These are phyloP conservation scores for Babyrousa celebensis DNA, from an alignment of 2,797 vertebrate species.

Conservation along the genomic window DNA sequence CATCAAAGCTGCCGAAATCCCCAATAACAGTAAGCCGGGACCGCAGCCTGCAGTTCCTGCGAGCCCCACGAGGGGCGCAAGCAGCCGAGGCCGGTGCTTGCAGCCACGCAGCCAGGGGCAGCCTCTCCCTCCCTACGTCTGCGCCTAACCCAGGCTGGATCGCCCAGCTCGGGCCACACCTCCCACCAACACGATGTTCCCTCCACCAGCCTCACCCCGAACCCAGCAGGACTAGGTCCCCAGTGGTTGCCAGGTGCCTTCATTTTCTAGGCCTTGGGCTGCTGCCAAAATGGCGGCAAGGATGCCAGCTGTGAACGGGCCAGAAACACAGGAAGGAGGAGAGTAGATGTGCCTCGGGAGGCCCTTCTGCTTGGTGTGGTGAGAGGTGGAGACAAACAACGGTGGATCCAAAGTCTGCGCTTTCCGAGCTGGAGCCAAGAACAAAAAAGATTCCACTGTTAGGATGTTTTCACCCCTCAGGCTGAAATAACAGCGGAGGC, in stretches of 20 bases:
- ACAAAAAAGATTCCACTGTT: conserved; percentile 83
- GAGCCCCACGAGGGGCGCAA: conserved; percentile 65
- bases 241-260: not conserved
- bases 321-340: not conserved
- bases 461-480: conserved; percentile 79
- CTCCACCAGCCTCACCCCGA: not conserved
- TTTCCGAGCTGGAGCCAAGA: conserved; percentile 76
- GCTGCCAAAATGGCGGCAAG: conserved; percentile 15
- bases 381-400: conserved; percentile 76
- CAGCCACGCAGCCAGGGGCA: not conserved
- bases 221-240: not conserved
- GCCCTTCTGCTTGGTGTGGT: conserved; percentile 43
- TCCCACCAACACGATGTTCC: not conserved
- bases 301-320: conserved; percentile 32
- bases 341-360: not conserved
- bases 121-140: too few relatives aligned
- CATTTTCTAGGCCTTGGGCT: not conserved
- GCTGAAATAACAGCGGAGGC: conserved; percentile 81
- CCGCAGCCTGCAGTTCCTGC: conserved; percentile 43
- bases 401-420: conserved; percentile 77
- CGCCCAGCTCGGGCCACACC: not conserved
- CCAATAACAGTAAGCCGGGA: not conserved
- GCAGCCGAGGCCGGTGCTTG: not conserved
- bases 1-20: conserved; percentile 71
- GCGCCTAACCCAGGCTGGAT: not conserved